phyloP scores from a whole-genome alignment of 2,797 vertebrate genomes.

The Brachyalestes nurse region DNA sequence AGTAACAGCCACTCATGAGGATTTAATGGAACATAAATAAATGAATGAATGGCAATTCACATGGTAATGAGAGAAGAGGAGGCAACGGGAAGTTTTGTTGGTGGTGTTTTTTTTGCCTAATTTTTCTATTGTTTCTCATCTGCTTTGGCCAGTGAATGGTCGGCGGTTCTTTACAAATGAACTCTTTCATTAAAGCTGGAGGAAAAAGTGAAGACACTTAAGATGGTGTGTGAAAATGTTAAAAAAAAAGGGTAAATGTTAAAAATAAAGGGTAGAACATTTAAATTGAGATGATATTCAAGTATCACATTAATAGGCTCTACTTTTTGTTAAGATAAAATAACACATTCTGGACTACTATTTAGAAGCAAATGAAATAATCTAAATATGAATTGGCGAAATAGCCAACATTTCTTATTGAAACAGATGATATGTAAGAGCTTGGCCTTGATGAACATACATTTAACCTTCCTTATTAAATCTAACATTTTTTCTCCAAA shows the following conservation, averaged over 20 bases:
- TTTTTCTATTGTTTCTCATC: conserved; percentile 65
- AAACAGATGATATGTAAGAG: not conserved
- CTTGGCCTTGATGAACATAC: not conserved
- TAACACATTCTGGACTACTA: too few relatives aligned
- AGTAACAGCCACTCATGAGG: conserved; percentile 83
- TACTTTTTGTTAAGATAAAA: not conserved
- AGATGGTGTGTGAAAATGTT: not conserved
- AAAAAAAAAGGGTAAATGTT: not conserved
- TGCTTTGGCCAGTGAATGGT: conserved; percentile 79
- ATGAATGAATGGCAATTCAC: conserved; percentile 89
- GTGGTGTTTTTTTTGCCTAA: conserved; percentile 60
- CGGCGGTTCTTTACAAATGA: conserved; percentile 66
- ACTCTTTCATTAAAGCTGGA: conserved; percentile 52
- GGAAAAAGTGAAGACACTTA: not conserved
- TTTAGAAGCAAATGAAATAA: not conserved
- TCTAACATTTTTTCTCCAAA: not conserved
- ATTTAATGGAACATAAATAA: conserved; percentile 88
- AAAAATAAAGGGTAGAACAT: not conserved
- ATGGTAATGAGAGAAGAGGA: conserved; percentile 92
- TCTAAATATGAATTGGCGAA: not conserved
- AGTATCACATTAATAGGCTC: not conserved
- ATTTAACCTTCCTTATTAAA: not conserved
- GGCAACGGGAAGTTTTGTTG: conserved; percentile 84
- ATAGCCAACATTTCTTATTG: not conserved
- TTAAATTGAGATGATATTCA: not conserved